Evolutionary conservation across 2,113 vertebrate genomes (phyloP), one percentile per base, ranked within the genome.

Genomic region (Heliornis fulica): DNA sequence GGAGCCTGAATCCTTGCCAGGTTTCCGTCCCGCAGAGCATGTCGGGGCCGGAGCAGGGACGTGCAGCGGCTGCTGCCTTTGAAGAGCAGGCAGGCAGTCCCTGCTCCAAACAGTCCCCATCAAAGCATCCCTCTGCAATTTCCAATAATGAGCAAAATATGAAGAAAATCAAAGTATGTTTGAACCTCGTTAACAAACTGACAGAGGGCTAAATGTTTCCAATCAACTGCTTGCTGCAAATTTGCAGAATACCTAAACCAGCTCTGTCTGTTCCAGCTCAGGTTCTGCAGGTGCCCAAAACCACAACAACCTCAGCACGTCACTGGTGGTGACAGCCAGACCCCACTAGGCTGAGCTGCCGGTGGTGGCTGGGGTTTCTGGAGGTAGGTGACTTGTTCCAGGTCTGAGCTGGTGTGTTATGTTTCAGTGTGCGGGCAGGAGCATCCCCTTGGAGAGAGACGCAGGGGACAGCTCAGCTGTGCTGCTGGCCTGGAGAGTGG

Each of bases 111-210:
- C 41, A 15, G 2, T 38, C 71, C 78, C 85, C 38, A 1, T 63
- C 40, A 86, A 36, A 92, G 68, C 85, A 64, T 87, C 90, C 83
- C 69, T 7, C 13, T 12, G 88, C 90, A 26, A 75, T 60, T 86
- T 43, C 68, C 59, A 48, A 81, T 90, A 90, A 93, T 45, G 85
- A 95, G 86, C 88, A 96, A n/a, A 92, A 93, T 70, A 94, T 2
- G 51, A 66, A 70, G 69, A 38, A 92, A 95, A 96, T 81, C 88
- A 92, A 95, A 96, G 85, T 21, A 7, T 53, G 71, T 93, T 97
- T 93, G 93, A 90, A 92, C 60, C 92, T 71, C 4, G 5, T 71
- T 97, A 95, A 93, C 19, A 75, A 95, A 60, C 31, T 38, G 76
- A 76, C 78, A 89, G 77, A 75, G n/a, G 31, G 68, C 25, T 95